Conservation (phyloP, 2,888 invertebrate genomes). For the Halictus quadricinctus region DNA sequence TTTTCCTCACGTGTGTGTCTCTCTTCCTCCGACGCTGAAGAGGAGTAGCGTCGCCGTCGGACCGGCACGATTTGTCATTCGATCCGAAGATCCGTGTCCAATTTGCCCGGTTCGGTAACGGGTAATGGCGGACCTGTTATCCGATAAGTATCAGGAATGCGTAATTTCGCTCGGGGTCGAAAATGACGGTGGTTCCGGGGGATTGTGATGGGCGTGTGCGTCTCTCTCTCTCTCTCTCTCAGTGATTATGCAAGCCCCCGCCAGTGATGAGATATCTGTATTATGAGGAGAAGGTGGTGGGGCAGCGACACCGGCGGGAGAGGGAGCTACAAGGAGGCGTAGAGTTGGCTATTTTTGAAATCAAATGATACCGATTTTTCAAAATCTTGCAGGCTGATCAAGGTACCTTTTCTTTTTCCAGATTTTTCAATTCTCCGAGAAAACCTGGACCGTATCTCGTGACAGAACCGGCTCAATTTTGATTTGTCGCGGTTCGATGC, state of each 20-base stretch:
- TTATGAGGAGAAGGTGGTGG: too few species aligned
- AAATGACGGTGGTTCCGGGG: neutral
- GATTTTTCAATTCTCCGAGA: too few species aligned
- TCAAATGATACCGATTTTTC: too few species aligned
- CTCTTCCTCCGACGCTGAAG: neutral
- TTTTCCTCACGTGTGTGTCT: neutral
- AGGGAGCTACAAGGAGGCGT: too few species aligned
- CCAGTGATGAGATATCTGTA: too few species aligned
- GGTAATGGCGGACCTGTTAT: conserved; percentile 19
- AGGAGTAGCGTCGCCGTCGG: neutral
- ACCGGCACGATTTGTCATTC: conserved; percentile 16
- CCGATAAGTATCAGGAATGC: conserved; percentile 51
- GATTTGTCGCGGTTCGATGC: conserved; percentile 44
- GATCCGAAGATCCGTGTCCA: conserved; percentile 18
- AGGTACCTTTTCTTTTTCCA: too few species aligned
- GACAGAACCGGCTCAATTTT: conserved; percentile 60
- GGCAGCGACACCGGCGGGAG: too few species aligned
- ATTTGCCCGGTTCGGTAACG: conserved; percentile 42
- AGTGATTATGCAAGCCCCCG: conserved; percentile 56
- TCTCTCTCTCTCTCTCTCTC: neutral
- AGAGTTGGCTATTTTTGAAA: too few species aligned
- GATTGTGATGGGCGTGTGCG: neutral
- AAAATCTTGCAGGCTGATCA: too few species aligned
- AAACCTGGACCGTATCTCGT: too few species aligned
- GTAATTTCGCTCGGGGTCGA: conserved; percentile 25